Percentiles rank a stretch among this genome's conserved stretches.
phyloP scores from a whole-genome alignment of 2,888 invertebrate genomes.

The Folsomia candida region DNA sequence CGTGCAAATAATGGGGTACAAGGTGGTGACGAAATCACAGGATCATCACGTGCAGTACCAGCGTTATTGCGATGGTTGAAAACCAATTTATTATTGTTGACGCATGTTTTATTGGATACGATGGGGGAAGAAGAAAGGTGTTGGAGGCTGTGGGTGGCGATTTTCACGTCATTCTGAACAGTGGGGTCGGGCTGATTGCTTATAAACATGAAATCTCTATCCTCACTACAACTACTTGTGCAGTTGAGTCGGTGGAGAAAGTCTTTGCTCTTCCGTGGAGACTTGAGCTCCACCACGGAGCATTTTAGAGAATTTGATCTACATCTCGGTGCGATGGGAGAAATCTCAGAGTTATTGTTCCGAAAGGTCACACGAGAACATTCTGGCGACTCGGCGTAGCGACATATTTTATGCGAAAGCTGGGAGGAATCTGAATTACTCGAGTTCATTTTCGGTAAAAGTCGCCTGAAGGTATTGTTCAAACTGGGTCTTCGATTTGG shows the following conservation, averaged over 20 bases:
- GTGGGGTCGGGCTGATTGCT: slow-evolving; percentile 12
- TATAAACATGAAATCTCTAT: neutral
- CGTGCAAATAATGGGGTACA: neutral
- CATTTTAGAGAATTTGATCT: neutral
- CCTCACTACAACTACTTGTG: neutral
- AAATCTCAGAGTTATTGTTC: slow-evolving; percentile 4
- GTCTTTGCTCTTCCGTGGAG: neutral
- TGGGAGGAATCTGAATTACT: neutral
- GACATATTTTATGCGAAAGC: slow-evolving; percentile 5
- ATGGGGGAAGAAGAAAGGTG: neutral
- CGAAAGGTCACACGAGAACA: neutral
- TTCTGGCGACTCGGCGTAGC: neutral
- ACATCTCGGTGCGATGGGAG: slow-evolving; percentile 4
- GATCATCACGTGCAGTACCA: neutral
- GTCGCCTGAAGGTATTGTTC: slow-evolving; percentile 11
- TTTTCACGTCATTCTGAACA: neutral
- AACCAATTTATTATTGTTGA: neutral
- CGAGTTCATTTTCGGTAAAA: slow-evolving; percentile 9
- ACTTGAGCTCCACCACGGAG: neutral
- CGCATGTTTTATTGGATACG: neutral
- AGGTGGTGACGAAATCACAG: neutral
- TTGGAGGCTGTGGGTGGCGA: neutral
- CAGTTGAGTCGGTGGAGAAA: slow-evolving; percentile 12
- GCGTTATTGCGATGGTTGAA: neutral
- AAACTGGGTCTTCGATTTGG: slow-evolving; percentile 12